Evolutionary conservation across 2,888 invertebrate genomes (phyloP).

Genomic region (Oeneis ivallda): DNA sequence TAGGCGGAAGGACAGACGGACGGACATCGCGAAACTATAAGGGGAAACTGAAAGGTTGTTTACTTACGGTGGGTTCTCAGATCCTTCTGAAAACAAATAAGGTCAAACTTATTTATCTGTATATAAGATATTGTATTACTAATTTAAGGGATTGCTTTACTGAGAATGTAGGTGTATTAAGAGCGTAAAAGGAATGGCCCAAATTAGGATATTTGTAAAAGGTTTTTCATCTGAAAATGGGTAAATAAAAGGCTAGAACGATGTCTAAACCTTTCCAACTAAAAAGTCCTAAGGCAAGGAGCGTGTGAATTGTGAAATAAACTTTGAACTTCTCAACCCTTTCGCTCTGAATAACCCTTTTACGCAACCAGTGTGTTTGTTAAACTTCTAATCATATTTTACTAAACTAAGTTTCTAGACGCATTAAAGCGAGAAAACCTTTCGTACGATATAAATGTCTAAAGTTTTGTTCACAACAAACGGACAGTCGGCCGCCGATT

Average conservation of each 20-base stretch:
- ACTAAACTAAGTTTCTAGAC: slow-evolving; percentile 3
- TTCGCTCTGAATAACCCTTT: not conserved
- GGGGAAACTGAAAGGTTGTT: too few species aligned
- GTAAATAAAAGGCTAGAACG: not conserved
- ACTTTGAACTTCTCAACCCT: slow-evolving; percentile 4
- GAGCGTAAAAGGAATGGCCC: too few species aligned
- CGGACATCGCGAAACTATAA: too few species aligned
- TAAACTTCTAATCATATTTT: not conserved
- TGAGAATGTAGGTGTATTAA: too few species aligned
- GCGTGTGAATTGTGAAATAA: not conserved
- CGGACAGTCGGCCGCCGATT: too few species aligned
- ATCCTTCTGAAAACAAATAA: too few species aligned
- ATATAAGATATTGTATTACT: too few species aligned
- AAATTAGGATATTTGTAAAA: not conserved
- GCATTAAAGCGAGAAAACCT: slow-evolving; percentile 1
- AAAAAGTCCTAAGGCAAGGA: slow-evolving; percentile 6
- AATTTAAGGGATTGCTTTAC: too few species aligned
- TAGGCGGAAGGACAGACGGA: too few species aligned
- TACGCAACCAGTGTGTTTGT: not conserved
- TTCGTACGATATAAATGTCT: not conserved
- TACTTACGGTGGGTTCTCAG: too few species aligned
- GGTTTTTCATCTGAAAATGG: not conserved
- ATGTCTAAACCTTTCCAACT: not conserved
- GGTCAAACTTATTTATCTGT: too few species aligned
- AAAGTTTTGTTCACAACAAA: too few species aligned